phyloP scores from a whole-genome alignment of 35 echinoderm and acorn worm species.

The Ophiothrix spiculata region DNA sequence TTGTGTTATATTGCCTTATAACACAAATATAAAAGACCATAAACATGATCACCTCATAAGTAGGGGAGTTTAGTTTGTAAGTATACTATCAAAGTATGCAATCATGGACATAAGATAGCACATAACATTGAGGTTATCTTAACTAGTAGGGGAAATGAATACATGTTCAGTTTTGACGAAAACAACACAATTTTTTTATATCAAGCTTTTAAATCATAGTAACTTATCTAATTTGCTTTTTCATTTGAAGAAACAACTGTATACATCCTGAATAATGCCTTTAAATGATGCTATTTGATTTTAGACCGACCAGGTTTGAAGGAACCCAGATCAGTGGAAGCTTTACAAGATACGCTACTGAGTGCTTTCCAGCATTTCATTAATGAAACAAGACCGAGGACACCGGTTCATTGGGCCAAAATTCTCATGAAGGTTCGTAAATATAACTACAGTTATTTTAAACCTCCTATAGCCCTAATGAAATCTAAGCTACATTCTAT shows the following conservation, averaged over 20 bases:
- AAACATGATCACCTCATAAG: no score
- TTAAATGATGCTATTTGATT: background rate
- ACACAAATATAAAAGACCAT: no score
- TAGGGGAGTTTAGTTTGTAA: no score
- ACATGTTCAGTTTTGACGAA: no score
- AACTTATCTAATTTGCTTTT: background rate
- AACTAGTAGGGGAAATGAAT: no score
- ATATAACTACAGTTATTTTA: no score
- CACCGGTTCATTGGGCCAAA: slow-evolving; percentile 95
- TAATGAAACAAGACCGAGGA: slow-evolving; percentile 83
- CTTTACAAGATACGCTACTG: slow-evolving; percentile 63
- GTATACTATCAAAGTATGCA: no score
- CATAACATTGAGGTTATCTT: no score
- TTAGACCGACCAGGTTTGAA: slow-evolving; percentile 84
- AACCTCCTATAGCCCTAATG: no score
- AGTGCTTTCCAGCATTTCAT: slow-evolving; percentile 87
- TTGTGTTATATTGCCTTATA: no score
- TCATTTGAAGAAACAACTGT: background rate
- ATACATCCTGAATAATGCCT: background rate
- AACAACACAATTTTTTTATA: background rate
- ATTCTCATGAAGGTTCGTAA: slow-evolving; percentile 99
- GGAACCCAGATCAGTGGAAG: slow-evolving; percentile 71
- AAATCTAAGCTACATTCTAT: no score
- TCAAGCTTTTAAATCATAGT: background rate
- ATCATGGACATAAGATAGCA: no score